A percentile compares a stretch with the other conserved stretches of the same genome.
Evolutionary conservation across 2,797 vertebrate species (phyloP).

Genomic region (Acanthurus leucopareius): DNA sequence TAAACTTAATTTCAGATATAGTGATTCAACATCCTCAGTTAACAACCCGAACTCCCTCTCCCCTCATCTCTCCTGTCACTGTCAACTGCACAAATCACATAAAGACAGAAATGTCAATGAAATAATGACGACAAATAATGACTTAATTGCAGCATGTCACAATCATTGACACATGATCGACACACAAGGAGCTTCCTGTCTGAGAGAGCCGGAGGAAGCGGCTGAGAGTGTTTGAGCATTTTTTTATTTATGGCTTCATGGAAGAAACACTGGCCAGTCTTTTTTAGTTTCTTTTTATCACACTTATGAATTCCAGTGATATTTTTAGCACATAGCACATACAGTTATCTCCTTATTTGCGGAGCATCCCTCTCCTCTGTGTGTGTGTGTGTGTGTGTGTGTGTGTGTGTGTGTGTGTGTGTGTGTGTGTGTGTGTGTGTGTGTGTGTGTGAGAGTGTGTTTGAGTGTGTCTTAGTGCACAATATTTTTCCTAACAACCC

Average conservation of each 20-base stretch:
- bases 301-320: slow-evolving; percentile 50
- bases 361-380: slow-evolving; percentile 53
- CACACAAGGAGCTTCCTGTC: slow-evolving; percentile 34
- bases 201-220: slow-evolving; percentile 21
- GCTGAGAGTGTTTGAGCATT: slow-evolving; percentile 33
- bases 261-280: slow-evolving; percentile 7
- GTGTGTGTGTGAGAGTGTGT: not conserved
- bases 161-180: slow-evolving; percentile 43
- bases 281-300: slow-evolving; percentile 25
- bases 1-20: slow-evolving; percentile 14
- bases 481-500: slow-evolving; percentile 61
- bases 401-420: not conserved
- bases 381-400: slow-evolving; percentile 19
- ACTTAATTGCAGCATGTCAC: slow-evolving; percentile 38
- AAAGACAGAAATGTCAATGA: slow-evolving; percentile 14
- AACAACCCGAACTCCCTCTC: slow-evolving; percentile 6
- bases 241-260: slow-evolving; percentile 24
- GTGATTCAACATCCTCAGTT: slow-evolving; percentile 3
- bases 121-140: slow-evolving; percentile 20
- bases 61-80: slow-evolving; percentile 5
- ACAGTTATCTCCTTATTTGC: slow-evolving; percentile 62
- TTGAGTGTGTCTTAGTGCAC: too few relatives aligned
- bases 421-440: slow-evolving; percentile 11
- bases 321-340: slow-evolving; percentile 61
- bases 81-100: slow-evolving; percentile 27